Evolutionary conservation across 2,888 invertebrate species (phyloP), one percentile per base, ranked within the genome.

Genomic region (Lottia gigantea): DNA sequence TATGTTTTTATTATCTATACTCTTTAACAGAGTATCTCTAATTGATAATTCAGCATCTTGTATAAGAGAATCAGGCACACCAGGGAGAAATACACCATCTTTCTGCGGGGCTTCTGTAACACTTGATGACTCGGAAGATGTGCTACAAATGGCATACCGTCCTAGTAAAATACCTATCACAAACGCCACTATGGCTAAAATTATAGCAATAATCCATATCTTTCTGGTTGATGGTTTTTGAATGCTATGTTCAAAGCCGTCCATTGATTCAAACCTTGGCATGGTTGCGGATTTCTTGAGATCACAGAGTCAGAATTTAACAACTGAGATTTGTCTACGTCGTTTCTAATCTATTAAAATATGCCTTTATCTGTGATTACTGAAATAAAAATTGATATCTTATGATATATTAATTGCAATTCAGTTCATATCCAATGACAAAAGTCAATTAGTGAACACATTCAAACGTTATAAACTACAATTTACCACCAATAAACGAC

Each of bases 161-260:
- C 82, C 80, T 71, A 80, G 76, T 62, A 80, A 46, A 68, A 82
- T 80, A n/a, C 82, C 82, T 40, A 81, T 67, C 3, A 66, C 61
- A 25, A 75, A 68, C 2, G 71, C 74, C 15, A 68, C 64, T 40
- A 71, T 61, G 2, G 67, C 25, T 23, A 64, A 61, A 7, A 74
- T 7, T 7, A 67, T 16, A 14, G 47, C 70, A 15, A 66, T 31
- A 49, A 61, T 55, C 55, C 23, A 55, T 19, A 23, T 23, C 26
- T 40, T 64, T n/a, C 31, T 45, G 19, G 45, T 3, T 1, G 45
- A n/a, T 64, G 14, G 26, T 26, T 31, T 64, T n/a, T 11, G n/a
- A 19, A 3, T 64, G 6, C 15, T 25, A 12, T n/a, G 3, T 45
- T 26, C 64, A 11, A 12, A 14, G 8, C 26, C 45, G 26, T 45